A percentile compares a stretch with the other conserved stretches of the same genome.
Evolutionary conservation across 2,113 vertebrate genomes (phyloP).

Genomic region (Anhinga anhinga): DNA sequence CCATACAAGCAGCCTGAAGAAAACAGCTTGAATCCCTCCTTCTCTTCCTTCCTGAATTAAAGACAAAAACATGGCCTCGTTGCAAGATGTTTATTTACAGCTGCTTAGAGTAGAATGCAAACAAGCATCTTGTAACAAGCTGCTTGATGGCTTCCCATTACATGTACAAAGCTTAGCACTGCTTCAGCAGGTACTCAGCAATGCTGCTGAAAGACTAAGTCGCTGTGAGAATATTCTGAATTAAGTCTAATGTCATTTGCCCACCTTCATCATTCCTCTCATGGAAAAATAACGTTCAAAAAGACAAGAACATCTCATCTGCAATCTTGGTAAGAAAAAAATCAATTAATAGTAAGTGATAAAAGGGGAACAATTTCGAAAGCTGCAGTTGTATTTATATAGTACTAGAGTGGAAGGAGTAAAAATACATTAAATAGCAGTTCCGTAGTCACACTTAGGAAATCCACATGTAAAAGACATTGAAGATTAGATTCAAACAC

Average conservation of each 20-base stretch:
- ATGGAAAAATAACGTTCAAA: neutral
- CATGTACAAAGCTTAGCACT: neutral
- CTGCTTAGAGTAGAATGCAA: neutral
- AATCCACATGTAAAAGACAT: neutral
- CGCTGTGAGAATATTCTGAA: neutral
- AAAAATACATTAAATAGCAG: neutral
- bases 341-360: neutral
- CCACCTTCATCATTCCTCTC: neutral
- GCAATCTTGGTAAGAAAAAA: neutral
- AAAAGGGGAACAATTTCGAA: neutral
- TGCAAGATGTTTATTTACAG: conserved; percentile 29
- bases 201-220: neutral
- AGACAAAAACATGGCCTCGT: neutral
- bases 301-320: neutral
- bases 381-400: neutral
- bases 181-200: neutral
- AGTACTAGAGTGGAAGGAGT: neutral
- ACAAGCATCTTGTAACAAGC: conserved; percentile 16
- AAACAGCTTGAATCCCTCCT: neutral
- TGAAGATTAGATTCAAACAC: neutral
- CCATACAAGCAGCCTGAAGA: neutral
- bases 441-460: neutral
- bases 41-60: neutral
- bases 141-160: neutral
- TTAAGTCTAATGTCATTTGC: neutral